Base-by-base conservation (phyloP, 1,140 invertebrate genomes). In the Telenomus remus region DNA sequence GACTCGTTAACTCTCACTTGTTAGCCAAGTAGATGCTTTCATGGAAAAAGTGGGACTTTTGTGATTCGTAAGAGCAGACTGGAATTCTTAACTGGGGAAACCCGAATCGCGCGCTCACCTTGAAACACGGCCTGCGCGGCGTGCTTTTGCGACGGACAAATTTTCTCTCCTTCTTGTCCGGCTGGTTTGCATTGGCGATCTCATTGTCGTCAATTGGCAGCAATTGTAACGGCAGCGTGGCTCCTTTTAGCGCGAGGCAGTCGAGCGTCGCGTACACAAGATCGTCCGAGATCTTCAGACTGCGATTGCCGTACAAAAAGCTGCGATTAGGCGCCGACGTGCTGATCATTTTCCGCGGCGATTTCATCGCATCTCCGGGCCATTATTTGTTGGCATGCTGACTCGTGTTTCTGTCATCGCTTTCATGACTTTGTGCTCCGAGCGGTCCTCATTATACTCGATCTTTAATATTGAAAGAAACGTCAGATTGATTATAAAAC, bases 241-340 rank as follows among this genome's bases (percentile, higher is more conserved):
- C 74, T 59, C 82, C 73, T 27, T 82, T 85, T 6, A 88, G 53
- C n/a, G 86, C 86, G 15, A 88, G 71, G 69, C 85, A 84, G 53
- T 88, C 86, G 10, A 88, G 72, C 4, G 84, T 86, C 16, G 80
- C 81, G 64, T 86, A 84, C 12, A 82, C 68, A 4, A 84, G 34
- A 51, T 78, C 83, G 7, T 83, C 79, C 7, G 77, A 60, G 15
- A 78, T 69, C 16, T 69, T 73, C 12, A 70, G 42, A 15, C n/a
- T 54, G 13, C 71, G 13, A 14, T 76, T 71, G 5, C 82, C 78
- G 51, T 86, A 80, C 10, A 87, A 78, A 55, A 85, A 87, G 76
- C 85, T 86, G 1, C 73, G 77, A 69, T 87, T 87, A 10, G 81
- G 79, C 8, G 64, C 54, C 9, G 80, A 71, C 19, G 82, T 75